phyloP scores from a whole-genome alignment of 2,113 vertebrate species.

The Ailurus styani region DNA sequence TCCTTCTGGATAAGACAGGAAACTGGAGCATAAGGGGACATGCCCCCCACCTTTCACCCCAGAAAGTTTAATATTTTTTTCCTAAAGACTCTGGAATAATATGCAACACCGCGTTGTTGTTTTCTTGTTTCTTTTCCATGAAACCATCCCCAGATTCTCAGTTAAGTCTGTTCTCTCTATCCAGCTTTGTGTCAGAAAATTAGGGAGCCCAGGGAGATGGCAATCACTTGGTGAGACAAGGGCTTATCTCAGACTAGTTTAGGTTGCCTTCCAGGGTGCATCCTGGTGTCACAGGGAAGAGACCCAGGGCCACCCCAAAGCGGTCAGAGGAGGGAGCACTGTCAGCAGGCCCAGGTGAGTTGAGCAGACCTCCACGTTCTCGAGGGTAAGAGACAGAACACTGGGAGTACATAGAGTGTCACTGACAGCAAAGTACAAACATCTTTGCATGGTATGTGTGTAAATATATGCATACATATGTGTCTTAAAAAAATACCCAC shows the following conservation, averaged over 20 bases:
- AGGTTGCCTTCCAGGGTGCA: background rate
- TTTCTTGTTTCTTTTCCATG: background rate
- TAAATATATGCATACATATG: background rate
- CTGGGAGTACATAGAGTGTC: accelerated
- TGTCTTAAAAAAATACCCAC: background rate
- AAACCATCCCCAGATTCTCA: background rate
- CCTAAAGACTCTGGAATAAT: background rate
- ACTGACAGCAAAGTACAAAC: too few relatives aligned
- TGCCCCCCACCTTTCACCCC: accelerated
- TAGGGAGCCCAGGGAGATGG: too few relatives aligned
- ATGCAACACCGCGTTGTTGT: background rate
- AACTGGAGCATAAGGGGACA: too few relatives aligned
- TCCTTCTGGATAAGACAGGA: background rate
- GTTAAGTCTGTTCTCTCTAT: background rate
- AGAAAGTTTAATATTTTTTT: background rate
- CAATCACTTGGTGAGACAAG: too few relatives aligned
- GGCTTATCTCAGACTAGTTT: background rate
- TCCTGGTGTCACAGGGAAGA: background rate
- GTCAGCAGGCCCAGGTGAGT: background rate
- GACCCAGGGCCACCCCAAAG: background rate
- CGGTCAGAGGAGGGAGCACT: background rate
- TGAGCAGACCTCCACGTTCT: background rate
- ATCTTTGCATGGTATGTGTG: background rate
- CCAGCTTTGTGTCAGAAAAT: background rate
- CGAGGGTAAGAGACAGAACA: too few relatives aligned